Base-by-base conservation (phyloP, 2,888 invertebrate species). In the Leistus spinibarbis region DNA sequence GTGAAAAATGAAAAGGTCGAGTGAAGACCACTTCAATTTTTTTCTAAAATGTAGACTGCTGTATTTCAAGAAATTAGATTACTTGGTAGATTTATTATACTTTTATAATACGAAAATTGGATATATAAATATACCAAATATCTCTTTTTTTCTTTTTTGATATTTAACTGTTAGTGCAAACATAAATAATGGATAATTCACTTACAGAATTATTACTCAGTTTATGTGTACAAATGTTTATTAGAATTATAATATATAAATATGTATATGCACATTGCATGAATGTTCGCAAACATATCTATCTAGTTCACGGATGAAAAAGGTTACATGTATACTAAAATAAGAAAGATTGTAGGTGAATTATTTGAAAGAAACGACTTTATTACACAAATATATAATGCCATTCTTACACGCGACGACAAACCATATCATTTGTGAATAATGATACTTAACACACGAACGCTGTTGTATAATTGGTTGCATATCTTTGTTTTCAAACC, bases 321-420 rank as follows among this genome's bases (percentile, higher is more conserved):
- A 56, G 56, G 56, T 56, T 56, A 56, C 7, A 56, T 4, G 2
- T 56, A 56, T 56, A 53, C 53, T 9, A 56, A 56, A 56, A 56
- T 56, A 56, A 56, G 16, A 13, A 62, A 23, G 64, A 64, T 64
- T 64, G 64, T 64, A 5, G 19, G 27, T 60, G 22, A 60, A 60
- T 27, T 69, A 69, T 62, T 60, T 69, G 17, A 69, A 20, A 62
- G 69, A 69, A 69, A 69, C 69, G 60, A 62, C 69, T 69, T 69
- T 60, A 69, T 69, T 69, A 69, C 40, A 69, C n/a, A 62, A 20
- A 62, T 27, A 69, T 27, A 69, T 40, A 10, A 60, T 22, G 40
- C 69, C 69, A 62, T 69, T 40, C 60, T 60, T 27, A 69, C 69
- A 69, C 69, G 69, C 69, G 17, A 68, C 16, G 54, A 3, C 54